phyloP scores from a whole-genome alignment of 37 sponge, comb jelly and placozoan species.

The Corticium candelabrum region DNA sequence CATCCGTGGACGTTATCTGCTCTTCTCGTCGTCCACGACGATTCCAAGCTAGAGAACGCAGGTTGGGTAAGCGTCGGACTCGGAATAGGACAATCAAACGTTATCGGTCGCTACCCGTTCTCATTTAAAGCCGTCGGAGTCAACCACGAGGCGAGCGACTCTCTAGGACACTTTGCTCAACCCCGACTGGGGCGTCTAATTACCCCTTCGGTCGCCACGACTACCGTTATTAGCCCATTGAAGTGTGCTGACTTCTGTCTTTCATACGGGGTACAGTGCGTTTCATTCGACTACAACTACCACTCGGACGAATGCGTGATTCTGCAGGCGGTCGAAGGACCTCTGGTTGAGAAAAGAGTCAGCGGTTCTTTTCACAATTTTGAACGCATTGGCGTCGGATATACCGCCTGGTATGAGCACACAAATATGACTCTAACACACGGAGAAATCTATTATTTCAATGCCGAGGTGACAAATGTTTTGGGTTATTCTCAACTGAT shows the following conservation, averaged over 20 bases:
- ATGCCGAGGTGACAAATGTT: constrained; percentile 40
- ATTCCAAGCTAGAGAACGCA: neutral
- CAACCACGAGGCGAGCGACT: neutral
- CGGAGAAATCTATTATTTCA: constrained; percentile 39
- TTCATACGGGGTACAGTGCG: neutral
- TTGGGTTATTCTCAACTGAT: constrained; percentile 45
- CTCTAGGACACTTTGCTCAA: neutral
- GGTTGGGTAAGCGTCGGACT: neutral
- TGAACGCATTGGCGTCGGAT: neutral
- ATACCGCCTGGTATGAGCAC: neutral
- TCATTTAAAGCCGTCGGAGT: neutral
- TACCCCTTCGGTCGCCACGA: neutral
- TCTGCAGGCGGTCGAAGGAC: neutral
- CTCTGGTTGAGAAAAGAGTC: neutral
- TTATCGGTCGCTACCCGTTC: neutral
- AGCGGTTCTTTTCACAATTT: neutral
- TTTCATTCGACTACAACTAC: neutral
- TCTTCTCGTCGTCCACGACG: neutral
- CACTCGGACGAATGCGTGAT: neutral
- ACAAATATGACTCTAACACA: neutral
- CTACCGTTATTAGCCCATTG: neutral
- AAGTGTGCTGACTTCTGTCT: neutral
- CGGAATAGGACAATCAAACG: neutral
- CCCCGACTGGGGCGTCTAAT: neutral
- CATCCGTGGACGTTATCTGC: neutral